Evolutionary conservation across 2,888 invertebrate species (phyloP).

Genomic region (Ectemnius lituratus): DNA sequence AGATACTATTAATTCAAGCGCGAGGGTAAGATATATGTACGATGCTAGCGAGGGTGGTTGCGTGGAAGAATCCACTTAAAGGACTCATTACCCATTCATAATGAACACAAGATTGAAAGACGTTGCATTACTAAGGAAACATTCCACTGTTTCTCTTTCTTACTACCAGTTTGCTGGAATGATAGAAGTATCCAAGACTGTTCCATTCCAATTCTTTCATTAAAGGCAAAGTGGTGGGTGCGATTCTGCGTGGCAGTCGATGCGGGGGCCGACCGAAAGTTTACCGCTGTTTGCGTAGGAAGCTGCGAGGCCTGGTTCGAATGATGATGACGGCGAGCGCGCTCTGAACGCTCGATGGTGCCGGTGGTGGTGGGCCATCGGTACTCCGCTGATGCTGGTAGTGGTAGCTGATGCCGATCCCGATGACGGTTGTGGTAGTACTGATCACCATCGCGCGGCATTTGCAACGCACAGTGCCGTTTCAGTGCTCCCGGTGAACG

Average conservation of each 20-base stretch:
- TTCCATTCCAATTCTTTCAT: too few relatives aligned
- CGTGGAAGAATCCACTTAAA: not conserved
- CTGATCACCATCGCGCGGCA: conserved; percentile 56
- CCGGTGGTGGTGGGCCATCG: conserved; percentile 17
- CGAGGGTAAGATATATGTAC: not conserved
- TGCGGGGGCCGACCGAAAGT: conserved; percentile 44
- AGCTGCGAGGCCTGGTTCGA: conserved; percentile 53
- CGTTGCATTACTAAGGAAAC: not conserved
- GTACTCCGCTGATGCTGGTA: conserved; percentile 38
- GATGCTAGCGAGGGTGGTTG: not conserved
- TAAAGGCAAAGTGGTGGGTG: not conserved
- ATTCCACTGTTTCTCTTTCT: too few relatives aligned
- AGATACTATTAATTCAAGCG: conserved; percentile 15
- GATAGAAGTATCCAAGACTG: too few relatives aligned
- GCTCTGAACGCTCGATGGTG: conserved; percentile 48
- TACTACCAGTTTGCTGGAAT: too few relatives aligned
- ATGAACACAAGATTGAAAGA: not conserved
- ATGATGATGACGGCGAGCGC: conserved; percentile 44
- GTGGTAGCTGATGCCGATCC: conserved; percentile 55
- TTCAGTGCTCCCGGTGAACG: conserved; percentile 68
- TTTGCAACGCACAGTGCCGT: conserved; percentile 69
- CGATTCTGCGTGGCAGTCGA: conserved; percentile 10
- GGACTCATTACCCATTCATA: conserved; percentile 2
- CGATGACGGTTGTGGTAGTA: conserved; percentile 42
- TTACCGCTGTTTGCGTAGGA: conserved; percentile 58